Evolutionary conservation across 2,797 vertebrate species (phyloP), one percentile per base, ranked within the genome.

Genomic region (Gadopsis bispinosus): DNA sequence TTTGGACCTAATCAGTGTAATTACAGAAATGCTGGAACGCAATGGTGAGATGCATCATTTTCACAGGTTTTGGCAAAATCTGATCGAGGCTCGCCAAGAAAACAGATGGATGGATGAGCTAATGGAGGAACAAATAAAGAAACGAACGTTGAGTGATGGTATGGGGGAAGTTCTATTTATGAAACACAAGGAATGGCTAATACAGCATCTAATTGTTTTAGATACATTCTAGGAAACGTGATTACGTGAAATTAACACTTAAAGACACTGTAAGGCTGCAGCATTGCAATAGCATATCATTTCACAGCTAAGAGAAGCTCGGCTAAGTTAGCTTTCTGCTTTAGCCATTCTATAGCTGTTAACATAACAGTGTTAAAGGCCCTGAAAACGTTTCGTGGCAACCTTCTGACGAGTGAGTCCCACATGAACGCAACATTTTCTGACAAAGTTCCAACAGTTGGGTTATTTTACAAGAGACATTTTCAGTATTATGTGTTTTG

Each of bases 1-100:
- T 87, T 39, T 87, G 89, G 89, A 91, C 85, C 83, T 88, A 86
- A 88, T 91, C 88, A 91, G 88, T 83, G 86, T 87, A 87, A 90
- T 91, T 87, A 92, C 85, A 84, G 86, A 86, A 79, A 89, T 84
- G 86, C 73, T 89, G 88, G 85, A 89, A 87, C 77, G 22, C 69
- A 54, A 60, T 81, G 83, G 80, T 86, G 87, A 87, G 86, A 90
- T 85, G 87, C 91, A 88, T 91, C 48, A 86, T 89, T 89, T 92
- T 90, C 87, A 88, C 87, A 88, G 84, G 81, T 87, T 92, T 89
- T 89, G 85, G 87, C 86, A 79, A 83, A 88, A 82, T 83, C 51
- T 58, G 73, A 83, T 77, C 51, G 45, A 80, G 64, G 82, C 73
- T 61, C 63, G 87, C 89, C 87, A 91, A 91, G 85, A 84, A 90